These are phyloP conservation scores for Stenotaenia linearis DNA, from an alignment of 2,888 invertebrate genomes.

Conservation along the genomic window DNA sequence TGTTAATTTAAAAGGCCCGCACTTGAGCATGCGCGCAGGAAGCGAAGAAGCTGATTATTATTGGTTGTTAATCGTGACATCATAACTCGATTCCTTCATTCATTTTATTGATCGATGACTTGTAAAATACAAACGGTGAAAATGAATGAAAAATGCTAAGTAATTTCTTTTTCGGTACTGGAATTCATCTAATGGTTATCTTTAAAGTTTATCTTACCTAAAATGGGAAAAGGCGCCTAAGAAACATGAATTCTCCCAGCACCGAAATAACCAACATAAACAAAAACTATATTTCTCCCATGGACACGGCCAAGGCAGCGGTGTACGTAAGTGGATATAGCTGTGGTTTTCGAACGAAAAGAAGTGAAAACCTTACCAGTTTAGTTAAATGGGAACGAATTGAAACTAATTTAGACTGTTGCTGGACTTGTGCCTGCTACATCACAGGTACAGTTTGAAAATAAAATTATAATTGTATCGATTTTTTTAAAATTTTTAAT, in stretches of 20 bases:
- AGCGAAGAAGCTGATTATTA: background rate
- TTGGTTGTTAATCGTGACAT: background rate
- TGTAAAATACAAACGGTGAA: background rate
- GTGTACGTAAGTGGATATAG: background rate
- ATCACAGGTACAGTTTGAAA: conserved; percentile 14
- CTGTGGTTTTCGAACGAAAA: background rate
- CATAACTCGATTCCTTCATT: background rate
- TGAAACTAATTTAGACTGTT: background rate
- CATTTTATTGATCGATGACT: background rate
- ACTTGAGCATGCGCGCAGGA: background rate
- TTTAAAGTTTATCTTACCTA: background rate
- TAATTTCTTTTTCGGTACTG: background rate
- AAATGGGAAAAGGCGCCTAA: background rate
- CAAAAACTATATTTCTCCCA: background rate
- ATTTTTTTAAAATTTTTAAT: background rate
- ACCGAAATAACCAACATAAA: background rate
- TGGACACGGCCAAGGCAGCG: background rate
- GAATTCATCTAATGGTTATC: background rate
- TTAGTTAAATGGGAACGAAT: background rate
- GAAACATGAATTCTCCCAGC: background rate
- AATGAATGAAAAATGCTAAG: background rate
- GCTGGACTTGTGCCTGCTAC: conserved; percentile 32
- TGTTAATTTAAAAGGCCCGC: background rate
- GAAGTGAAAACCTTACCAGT: background rate
- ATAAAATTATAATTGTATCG: background rate